Conservation (phyloP, 92 coral and sea anemone genomes). For the Parazoanthus darwini region DNA sequence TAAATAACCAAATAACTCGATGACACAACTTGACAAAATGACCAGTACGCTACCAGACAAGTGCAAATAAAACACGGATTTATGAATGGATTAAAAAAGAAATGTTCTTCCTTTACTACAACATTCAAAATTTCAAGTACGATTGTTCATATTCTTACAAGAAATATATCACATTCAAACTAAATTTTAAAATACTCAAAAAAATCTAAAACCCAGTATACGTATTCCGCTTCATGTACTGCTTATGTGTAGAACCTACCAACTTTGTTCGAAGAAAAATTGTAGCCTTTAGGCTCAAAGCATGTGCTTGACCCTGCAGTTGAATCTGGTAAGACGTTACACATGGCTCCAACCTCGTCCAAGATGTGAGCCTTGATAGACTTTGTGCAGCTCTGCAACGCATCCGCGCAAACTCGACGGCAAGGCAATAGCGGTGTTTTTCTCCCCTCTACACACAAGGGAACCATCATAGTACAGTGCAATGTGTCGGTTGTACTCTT, state of each 20-base stretch:
- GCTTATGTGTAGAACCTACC: constrained; percentile 6
- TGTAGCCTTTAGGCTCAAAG: constrained; percentile 37
- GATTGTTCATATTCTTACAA: too few species aligned
- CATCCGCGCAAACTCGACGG: constrained; percentile 22
- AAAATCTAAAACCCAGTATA: too few species aligned
- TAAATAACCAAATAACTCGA: too few species aligned
- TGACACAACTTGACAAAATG: too few species aligned
- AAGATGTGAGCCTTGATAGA: constrained; percentile 13
- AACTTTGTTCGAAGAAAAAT: constrained; percentile 1
- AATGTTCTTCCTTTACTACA: too few species aligned
- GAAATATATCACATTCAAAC: too few species aligned
- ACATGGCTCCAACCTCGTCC: constrained; percentile 40
- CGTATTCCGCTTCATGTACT: not conserved
- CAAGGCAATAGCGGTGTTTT: constrained; percentile 17
- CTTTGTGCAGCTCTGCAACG: constrained; percentile 8
- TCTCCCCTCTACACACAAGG: constrained; percentile 28
- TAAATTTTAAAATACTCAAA: too few species aligned
- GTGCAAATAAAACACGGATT: too few species aligned
- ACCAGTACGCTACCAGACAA: too few species aligned
- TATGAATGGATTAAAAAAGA: too few species aligned
- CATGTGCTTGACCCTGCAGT: constrained; percentile 3
- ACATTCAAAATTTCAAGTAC: too few species aligned
- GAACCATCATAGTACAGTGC: constrained; percentile 26
- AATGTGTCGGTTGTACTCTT: constrained; percentile 15
- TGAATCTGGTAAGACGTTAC: constrained; percentile 34